Conservation (phyloP, 2,888 invertebrate species). For the Melanargia galathea region DNA sequence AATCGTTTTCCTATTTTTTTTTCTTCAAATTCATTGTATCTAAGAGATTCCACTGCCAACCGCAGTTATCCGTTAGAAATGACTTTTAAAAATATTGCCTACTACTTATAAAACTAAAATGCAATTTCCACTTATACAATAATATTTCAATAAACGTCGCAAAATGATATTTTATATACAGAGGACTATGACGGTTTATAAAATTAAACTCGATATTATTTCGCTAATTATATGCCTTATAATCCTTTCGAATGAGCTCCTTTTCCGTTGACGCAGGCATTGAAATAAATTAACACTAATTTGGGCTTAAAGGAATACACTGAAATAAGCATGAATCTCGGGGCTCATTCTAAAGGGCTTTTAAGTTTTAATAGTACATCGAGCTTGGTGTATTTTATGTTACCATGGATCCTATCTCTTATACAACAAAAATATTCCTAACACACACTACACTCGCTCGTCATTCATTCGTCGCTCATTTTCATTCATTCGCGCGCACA, state of each 20-base stretch:
- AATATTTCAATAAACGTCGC: constrained; percentile 74
- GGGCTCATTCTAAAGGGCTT: constrained; percentile 65
- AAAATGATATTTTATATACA: constrained; percentile 80
- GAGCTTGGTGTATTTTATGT: constrained; percentile 75
- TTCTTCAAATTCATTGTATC: constrained; percentile 75
- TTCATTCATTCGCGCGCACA: constrained; percentile 46
- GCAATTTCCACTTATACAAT: constrained; percentile 78
- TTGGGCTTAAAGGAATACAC: constrained; percentile 38
- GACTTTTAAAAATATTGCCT: constrained; percentile 80
- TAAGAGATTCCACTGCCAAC: constrained; percentile 79
- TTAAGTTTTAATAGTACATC: constrained; percentile 61
- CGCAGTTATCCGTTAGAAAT: constrained; percentile 76
- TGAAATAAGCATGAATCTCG: constrained; percentile 43
- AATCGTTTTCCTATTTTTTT: constrained; percentile 80
- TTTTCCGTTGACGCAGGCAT: constrained; percentile 27
- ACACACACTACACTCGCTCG: constrained; percentile 47
- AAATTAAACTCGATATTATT: constrained; percentile 71
- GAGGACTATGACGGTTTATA: constrained; percentile 75
- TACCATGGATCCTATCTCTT: constrained; percentile 74
- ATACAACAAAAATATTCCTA: constrained; percentile 62
- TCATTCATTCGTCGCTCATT: constrained; percentile 36
- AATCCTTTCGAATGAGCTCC: constrained; percentile 69
- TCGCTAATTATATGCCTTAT: constrained; percentile 57
- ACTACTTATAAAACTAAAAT: constrained; percentile 82
- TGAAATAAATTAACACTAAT: constrained; percentile 38